phyloP scores from a whole-genome alignment of 2,888 invertebrate genomes.

The Tromatobia lineatoria region DNA sequence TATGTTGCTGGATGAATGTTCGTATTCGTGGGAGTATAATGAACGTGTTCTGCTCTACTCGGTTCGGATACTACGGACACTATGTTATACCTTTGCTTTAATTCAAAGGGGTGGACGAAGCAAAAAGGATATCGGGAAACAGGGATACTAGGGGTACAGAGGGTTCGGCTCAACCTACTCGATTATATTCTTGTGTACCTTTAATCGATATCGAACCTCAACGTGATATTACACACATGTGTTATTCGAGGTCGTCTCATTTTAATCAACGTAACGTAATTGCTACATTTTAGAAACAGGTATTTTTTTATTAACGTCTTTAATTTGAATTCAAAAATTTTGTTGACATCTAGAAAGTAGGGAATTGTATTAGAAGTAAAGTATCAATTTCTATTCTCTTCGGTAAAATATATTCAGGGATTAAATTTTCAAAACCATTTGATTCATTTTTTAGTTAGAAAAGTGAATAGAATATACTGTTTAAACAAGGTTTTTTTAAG shows the following conservation, averaged over 20 bases:
- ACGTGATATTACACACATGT: not conserved
- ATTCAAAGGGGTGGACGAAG: slow-evolving; percentile 18
- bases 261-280: too few species aligned
- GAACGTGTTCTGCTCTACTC: slow-evolving; percentile 41
- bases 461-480: too few species aligned
- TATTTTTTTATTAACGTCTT: too few species aligned
- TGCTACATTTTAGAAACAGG: too few species aligned
- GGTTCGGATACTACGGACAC: slow-evolving; percentile 15
- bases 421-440: too few species aligned
- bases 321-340: too few species aligned
- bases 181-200: slow-evolving; percentile 5
- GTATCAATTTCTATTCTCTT: too few species aligned
- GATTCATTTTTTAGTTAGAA: too few species aligned
- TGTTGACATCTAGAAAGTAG: too few species aligned
- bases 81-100: slow-evolving; percentile 5
- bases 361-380: too few species aligned
- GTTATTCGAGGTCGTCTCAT: not conserved
- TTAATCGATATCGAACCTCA: slow-evolving; percentile 3
- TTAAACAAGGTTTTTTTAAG: too few species aligned
- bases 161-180: not conserved
- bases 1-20: slow-evolving; percentile 39
- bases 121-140: slow-evolving; percentile 24
- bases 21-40: slow-evolving; percentile 31
- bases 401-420: too few species aligned
- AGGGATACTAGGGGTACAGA: not conserved